Base-by-base conservation (phyloP, 2,888 invertebrate genomes). In the Choreutis nemorana region DNA sequence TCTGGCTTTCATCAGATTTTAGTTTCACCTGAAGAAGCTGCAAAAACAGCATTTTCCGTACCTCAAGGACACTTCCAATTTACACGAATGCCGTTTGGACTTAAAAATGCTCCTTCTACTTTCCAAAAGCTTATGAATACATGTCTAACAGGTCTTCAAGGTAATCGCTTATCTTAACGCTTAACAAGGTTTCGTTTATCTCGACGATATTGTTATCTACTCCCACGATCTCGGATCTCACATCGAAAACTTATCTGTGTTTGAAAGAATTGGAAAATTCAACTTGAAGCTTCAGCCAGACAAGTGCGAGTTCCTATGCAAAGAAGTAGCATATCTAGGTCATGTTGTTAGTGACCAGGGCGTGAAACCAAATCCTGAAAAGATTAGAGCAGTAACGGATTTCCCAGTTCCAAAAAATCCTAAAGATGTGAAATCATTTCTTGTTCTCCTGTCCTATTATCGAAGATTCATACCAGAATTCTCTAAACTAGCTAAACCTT, bases 241-340 rank as follows among this genome's bases (percentile, higher is more conserved):
- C 14, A 41, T 43, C 9, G n/a, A 35, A 30, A 55, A 50, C 27
- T 33, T 57, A 1, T 23, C 9, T 7, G 42, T 59, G 6, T 55
- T 58, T 27, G 11, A 37, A 0, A 31, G 50, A 16, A 33, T 61
- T 3, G 25, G 38, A 10, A n/a, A 41, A 28, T 24, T 36, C 8
- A 30, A 36, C 4, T 33, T 51, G 0, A 49, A 59, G 38, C 10
- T 61, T 1, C 45, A 56, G 38, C 43, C 48, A 0, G 55, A 59
- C 12, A 58, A 58, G 36, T 51, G 51, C 21, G 51, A 58, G 41
- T 59, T 59, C 18, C 30, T 56, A 4, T 29, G 44, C n/a, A 35
- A 37, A 11, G 53, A 59, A 45, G 53, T 64, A 7, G 45, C 47
- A 1, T 65, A 52, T 30, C 29, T 66, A 14, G 62, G 64, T 2